Evolutionary conservation across 2,888 invertebrate species (phyloP), one percentile per base, ranked within the genome.

Genomic region (Mesorhabditis spiculigera): DNA sequence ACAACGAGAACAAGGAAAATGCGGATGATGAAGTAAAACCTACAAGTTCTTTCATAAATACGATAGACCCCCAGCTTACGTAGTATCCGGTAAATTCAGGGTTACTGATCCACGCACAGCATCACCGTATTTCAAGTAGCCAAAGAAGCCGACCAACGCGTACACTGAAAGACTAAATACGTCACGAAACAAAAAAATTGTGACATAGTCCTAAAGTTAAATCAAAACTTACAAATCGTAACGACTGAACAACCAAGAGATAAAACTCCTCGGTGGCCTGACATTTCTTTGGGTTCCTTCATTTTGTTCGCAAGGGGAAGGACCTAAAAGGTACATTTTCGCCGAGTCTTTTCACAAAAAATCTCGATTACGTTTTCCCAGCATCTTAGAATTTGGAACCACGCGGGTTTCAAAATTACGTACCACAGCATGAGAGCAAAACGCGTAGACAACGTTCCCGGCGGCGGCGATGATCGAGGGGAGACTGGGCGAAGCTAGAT

Each of bases 381-480:
- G 28, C 3, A 28, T 28, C 28, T 28, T 28, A 28, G 3, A 28
- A 28, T 28, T 28, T 28, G 28, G 28, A 28, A 28, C 28, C 3
- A 28, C 28, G 28, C 28, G 3, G 28, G 28, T 28, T 28, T 28
- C 28, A 3, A 28, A 28, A 28, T 28, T 28, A 28, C 58, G 10
- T 50, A 50, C 58, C 58, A 50, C 58, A 50, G 58, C 58, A 13
- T 50, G 58, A 13, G 58, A 50, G 58, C 58, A 50, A 50, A 13
- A 50, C 8, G 58, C 58, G n/a, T 50, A 50, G n/a, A 50, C 58
- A 50, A 50, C n/a, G n/a, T 50, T 50, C 58, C 58, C 58, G n/a
- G 58, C 58, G n/a, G 58, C 58, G n/a, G 58, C 58, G 10, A 50
- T n/a, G 10, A 50, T n/a, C 58, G 58, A 50, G 8, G 58, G n/a